A percentile compares a stretch with the other conserved stretches of the same genome.
These are phyloP conservation scores for Phyllotreta striolata DNA, from an alignment of 2,888 invertebrate species.

Conservation along the genomic window DNA sequence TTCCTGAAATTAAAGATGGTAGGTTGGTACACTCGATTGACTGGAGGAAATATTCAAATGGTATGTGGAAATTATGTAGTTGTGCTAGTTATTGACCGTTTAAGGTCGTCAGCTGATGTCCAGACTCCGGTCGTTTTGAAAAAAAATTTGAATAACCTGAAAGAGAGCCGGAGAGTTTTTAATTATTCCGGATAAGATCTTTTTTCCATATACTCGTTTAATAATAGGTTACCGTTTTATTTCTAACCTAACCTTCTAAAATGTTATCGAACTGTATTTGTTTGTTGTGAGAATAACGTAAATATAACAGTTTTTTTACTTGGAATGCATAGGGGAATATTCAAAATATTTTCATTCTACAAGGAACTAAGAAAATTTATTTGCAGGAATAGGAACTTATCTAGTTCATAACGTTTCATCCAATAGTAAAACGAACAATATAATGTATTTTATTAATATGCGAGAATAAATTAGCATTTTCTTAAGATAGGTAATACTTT, in stretches of 20 bases:
- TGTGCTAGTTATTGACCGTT: conserved; percentile 23
- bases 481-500: conserved; percentile 24
- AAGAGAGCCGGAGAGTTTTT: conserved; percentile 12
- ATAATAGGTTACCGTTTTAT: conserved; percentile 13
- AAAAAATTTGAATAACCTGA: conserved; percentile 23
- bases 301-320: neutral
- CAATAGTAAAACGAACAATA: conserved; percentile 7
- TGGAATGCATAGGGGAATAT: neutral
- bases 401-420: neutral
- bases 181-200: conserved; percentile 7
- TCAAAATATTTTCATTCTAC: neutral
- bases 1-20: conserved; percentile 14
- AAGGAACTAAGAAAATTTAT: neutral
- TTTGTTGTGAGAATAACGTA: neutral
- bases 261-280: too few relatives aligned
- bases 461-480: conserved; percentile 21
- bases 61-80: conserved; percentile 22
- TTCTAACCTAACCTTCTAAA: neutral
- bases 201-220: conserved; percentile 6
- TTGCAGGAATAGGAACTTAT: conserved; percentile 5
- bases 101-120: conserved; percentile 20
- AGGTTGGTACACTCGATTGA: conserved; percentile 1
- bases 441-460: conserved; percentile 25
- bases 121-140: conserved; percentile 8
- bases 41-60: conserved; percentile 18